phyloP scores from a whole-genome alignment of 1,140 invertebrate genomes.

The Cyphomyrmex costatus region DNA sequence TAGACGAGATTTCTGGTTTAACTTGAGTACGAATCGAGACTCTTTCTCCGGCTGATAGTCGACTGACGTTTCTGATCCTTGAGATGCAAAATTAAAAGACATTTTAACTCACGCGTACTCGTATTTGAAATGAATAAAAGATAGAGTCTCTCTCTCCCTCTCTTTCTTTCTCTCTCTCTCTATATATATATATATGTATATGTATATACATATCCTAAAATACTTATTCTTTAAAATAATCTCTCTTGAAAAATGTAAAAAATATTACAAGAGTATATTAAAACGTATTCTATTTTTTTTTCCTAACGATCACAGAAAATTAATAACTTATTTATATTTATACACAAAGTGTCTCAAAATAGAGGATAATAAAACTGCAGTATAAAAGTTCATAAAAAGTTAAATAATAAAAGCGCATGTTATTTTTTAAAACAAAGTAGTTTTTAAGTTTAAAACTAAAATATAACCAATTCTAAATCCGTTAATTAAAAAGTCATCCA shows the following conservation, averaged over 20 bases:
- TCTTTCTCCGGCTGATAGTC: conserved; percentile 61
- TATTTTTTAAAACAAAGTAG: too few relatives aligned
- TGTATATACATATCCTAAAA: not conserved
- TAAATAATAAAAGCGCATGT: too few relatives aligned
- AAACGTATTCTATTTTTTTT: not conserved
- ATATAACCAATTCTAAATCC: too few relatives aligned
- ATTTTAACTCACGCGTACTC: conserved; percentile 66
- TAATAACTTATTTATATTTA: not conserved
- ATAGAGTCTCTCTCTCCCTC: not conserved
- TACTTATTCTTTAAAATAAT: not conserved
- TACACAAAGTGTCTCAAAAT: too few relatives aligned
- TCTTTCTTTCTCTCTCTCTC: too few relatives aligned
- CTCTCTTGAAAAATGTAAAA: not conserved
- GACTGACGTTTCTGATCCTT: conserved; percentile 72
- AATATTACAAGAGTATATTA: not conserved
- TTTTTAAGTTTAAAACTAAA: too few relatives aligned
- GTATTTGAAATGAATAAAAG: conserved; percentile 17
- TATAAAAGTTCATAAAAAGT: too few relatives aligned
- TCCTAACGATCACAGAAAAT: not conserved
- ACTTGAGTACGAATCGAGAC: conserved; percentile 73
- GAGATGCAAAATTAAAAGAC: conserved; percentile 62
- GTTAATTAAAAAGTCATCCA: too few relatives aligned
- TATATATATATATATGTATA: too few relatives aligned
- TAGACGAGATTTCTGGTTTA: conserved; percentile 77
- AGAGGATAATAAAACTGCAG: too few relatives aligned